Evolutionary conservation across 2,113 vertebrate genomes (phyloP).

Genomic region (Aldabrachelys gigantea): DNA sequence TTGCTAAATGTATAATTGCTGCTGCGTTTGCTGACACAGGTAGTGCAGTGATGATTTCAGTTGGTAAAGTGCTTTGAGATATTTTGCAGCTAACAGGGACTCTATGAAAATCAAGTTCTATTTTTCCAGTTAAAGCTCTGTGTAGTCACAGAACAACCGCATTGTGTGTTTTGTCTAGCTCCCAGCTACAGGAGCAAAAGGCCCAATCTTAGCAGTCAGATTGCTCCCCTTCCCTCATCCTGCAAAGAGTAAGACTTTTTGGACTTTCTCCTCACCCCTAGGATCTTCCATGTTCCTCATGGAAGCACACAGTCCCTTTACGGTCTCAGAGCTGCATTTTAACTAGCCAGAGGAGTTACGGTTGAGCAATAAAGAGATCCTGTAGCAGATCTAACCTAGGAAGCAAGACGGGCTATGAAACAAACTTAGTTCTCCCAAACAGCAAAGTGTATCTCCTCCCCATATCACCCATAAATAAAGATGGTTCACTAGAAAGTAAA

Average conservation of each 20-base stretch:
- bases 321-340: neutral
- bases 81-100: slow-evolving; percentile 4
- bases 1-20: neutral
- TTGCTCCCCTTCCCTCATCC: neutral
- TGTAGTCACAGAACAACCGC: neutral
- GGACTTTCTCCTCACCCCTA: neutral
- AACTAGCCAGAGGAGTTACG: neutral
- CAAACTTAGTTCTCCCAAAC: neutral
- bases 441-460: neutral
- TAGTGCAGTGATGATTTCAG: neutral
- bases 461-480: neutral
- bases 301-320: neutral
- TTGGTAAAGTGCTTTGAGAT: neutral
- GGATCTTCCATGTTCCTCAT: neutral
- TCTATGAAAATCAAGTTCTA: neutral
- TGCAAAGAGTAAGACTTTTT: neutral
- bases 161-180: neutral
- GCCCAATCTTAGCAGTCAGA: neutral
- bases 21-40: neutral
- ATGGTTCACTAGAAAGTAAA: neutral
- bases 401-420: fast-evolving
- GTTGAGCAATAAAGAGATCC: neutral
- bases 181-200: neutral
- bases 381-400: fast-evolving
- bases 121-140: neutral